Base-by-base conservation (phyloP, 37 sponge, comb jelly and placozoan species). In the Ianthella basta region DNA sequence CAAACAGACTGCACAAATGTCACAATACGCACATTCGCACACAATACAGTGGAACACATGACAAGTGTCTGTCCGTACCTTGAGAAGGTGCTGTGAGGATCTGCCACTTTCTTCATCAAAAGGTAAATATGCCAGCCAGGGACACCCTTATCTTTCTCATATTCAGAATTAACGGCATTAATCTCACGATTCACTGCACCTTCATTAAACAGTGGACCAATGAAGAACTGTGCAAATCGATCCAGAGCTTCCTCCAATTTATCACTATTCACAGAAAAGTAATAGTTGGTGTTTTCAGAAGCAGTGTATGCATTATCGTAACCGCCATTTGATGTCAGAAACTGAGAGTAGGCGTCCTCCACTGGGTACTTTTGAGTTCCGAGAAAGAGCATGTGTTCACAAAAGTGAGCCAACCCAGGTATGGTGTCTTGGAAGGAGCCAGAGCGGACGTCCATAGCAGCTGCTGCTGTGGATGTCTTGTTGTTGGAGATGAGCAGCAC, bases 321-420 rank as follows among this genome's bases (percentile, higher is more conserved):
- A 34, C 98, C 98, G 0, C 90, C 92, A 81, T 98, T 89, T 6
- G 86, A 55, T n/a, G 87, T 79, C 27, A 98, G 89, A 85, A 64
- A 98, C 13, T 87, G 61, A 24, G 91, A 88, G 39, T 93, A 93
- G 4, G 74, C 81, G 33, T 79, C 82, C 57, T 93, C 90, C 5
- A 74, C 70, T 8, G 92, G 95, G 56, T 91, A 95, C 77, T 94
- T 94, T 55, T 96, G 29, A 8, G 95, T 98, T n/a, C 95, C 99
- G 21, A 96, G 86, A 86, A 98, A 98, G 61, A 98, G 93, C 95
- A 98, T 94, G 86, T 98, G 99, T 73, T 98, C 99, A 80, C 95
- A 94, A 87, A 96, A 98, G 61, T 98, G 99, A 13, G 99, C 99
- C 59, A 98, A 84, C 33, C 98, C 98, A 27, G 66, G 32, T 16